Conservation (phyloP, 2,113 vertebrate species). For the Hemicordylus capensis region DNA sequence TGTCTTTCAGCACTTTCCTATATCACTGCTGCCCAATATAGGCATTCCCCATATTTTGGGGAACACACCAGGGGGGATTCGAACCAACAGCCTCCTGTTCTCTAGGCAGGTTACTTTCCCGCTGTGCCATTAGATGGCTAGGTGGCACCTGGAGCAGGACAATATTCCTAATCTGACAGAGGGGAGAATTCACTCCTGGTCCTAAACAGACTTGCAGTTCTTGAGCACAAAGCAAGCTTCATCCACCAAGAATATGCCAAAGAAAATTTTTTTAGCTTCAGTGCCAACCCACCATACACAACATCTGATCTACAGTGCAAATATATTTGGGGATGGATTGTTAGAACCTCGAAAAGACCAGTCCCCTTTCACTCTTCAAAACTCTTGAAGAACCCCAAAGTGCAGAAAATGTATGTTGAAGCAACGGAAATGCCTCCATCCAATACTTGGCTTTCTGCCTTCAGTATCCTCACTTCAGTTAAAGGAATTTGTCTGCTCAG, state of each 20-base stretch:
- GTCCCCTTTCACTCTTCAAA: background rate
- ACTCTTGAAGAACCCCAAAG: background rate
- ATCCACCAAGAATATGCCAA: background rate
- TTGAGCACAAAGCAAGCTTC: background rate
- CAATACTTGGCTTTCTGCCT: conserved; percentile 13
- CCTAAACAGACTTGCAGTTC: too few species aligned
- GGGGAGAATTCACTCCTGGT: background rate
- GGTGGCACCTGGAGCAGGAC: too few species aligned
- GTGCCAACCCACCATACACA: background rate
- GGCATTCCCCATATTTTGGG: too few species aligned
- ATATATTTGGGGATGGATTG: background rate
- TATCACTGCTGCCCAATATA: too few species aligned
- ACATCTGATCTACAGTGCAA: background rate
- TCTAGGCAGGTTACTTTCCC: too few species aligned
- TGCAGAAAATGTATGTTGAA: conserved; percentile 14
- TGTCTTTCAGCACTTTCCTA: too few species aligned
- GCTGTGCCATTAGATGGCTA: too few species aligned
- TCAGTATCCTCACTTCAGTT: background rate
- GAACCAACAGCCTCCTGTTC: too few species aligned
- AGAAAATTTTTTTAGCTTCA: background rate
- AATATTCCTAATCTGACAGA: background rate
- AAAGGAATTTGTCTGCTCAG: conserved; percentile 33
- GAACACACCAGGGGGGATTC: too few species aligned
- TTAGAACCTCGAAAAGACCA: background rate
- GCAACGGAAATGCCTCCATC: background rate